phyloP scores from a whole-genome alignment of 2,113 vertebrate species.

The Sinocyclocheilus anophthalmus region DNA sequence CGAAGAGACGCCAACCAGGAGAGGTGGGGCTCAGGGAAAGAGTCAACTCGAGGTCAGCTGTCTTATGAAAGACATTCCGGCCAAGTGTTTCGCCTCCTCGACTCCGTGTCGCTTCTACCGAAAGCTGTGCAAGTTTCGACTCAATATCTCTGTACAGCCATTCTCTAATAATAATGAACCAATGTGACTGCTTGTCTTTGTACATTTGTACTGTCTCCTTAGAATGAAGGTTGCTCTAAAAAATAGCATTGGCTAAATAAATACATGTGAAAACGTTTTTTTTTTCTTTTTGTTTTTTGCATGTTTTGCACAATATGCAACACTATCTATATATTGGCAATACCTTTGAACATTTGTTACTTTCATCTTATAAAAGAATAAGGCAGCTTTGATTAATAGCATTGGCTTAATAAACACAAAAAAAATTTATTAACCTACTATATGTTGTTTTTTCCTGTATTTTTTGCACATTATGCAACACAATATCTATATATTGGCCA shows the following conservation, averaged over 20 bases:
- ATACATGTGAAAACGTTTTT: no score
- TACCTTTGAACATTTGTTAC: neutral
- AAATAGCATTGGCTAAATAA: neutral
- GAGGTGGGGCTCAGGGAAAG: constrained; percentile 46
- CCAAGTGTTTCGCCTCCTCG: constrained; percentile 45
- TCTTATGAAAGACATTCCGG: constrained; percentile 48
- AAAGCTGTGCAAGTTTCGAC: constrained; percentile 31
- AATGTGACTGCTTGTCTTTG: neutral
- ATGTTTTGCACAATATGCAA: no score
- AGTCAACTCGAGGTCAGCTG: constrained; percentile 59
- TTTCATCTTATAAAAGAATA: neutral
- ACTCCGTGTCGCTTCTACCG: constrained; percentile 39
- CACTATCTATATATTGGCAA: no score
- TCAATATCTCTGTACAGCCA: neutral
- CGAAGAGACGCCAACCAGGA: constrained; percentile 43
- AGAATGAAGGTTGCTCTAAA: neutral
- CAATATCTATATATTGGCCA: neutral
- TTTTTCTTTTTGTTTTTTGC: no score
- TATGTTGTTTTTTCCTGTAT: neutral
- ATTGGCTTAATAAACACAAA: neutral
- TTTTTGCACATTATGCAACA: neutral
- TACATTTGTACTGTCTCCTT: neutral
- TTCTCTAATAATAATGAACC: neutral
- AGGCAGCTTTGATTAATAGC: neutral
- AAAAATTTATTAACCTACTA: neutral